These are phyloP conservation scores for Netelia fuscicornis DNA, from an alignment of 2,888 invertebrate species.

Conservation along the genomic window DNA sequence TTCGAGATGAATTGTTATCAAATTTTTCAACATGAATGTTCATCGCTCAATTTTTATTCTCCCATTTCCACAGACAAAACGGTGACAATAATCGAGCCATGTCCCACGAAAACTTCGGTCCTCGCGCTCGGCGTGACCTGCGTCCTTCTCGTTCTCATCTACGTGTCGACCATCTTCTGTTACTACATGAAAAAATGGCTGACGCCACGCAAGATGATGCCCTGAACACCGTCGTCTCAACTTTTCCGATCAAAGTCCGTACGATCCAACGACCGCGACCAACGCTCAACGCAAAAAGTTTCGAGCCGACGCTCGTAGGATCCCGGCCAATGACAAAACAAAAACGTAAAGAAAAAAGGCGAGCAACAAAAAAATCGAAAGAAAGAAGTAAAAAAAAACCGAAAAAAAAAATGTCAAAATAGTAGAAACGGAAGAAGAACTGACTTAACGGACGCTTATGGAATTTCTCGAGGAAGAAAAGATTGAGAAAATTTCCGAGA, in stretches of 20 bases:
- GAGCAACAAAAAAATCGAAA: not conserved
- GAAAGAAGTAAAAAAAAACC: slow-evolving; percentile 53
- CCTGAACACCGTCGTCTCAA: slow-evolving; percentile 83
- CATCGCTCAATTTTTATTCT: not conserved
- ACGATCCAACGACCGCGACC: not conserved
- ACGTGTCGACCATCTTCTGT: slow-evolving; percentile 96
- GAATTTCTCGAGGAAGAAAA: slow-evolving; percentile 22
- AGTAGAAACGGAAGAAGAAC: slow-evolving; percentile 55
- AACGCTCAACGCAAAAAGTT: slow-evolving; percentile 4
- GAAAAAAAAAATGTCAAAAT: slow-evolving; percentile 35
- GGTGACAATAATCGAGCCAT: slow-evolving; percentile 95
- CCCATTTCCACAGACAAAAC: slow-evolving; percentile 90
- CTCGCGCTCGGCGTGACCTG: slow-evolving; percentile 95
- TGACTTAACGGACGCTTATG: slow-evolving; percentile 45
- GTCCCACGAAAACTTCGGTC: slow-evolving; percentile 96
- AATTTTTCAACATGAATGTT: too few species aligned
- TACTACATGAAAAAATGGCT: slow-evolving; percentile 98
- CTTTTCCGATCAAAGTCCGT: slow-evolving; percentile 20
- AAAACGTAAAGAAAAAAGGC: slow-evolving; percentile 46
- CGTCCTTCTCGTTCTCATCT: slow-evolving; percentile 94
- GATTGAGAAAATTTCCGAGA: slow-evolving; percentile 23
- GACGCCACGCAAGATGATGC: slow-evolving; percentile 93
- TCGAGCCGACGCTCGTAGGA: slow-evolving; percentile 40
- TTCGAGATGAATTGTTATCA: too few species aligned
- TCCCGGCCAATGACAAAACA: slow-evolving; percentile 45